Evolutionary conservation across 92 coral and sea anemone species (phyloP), one percentile per base, ranked within the genome.

Genomic region (Palythoa heliodiscus): DNA sequence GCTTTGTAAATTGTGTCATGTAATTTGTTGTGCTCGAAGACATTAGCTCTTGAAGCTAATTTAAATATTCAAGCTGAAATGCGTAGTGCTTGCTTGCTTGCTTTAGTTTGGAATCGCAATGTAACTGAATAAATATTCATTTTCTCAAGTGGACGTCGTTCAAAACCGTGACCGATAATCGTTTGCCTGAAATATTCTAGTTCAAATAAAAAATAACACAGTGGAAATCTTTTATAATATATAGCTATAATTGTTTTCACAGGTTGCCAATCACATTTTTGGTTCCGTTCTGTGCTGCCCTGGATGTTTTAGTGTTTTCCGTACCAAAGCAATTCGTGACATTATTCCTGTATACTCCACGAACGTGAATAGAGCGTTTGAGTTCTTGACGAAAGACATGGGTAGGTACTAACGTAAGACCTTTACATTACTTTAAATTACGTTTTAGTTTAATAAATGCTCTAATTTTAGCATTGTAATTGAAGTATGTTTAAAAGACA

Each of bases 241-340:
- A 19, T 63, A n/a, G 61, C 25, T 3, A 13, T 22, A 69, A 35
- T 15, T 25, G 39, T 69, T 35, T 69, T 11, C 60, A 6, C 70
- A 96, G 99, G 98, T 94, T 8, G 99, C 97, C 75, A 96, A 96
- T 77, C 97, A 96, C 74, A 96, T 96, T 38, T 94, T 96, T 64
- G 99, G 99, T 7, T 94, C 99, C 7, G 99, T 96, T 8, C 89
- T 96, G 87, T 96, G 99, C 77, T 96, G 96, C 48, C 99, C 99
- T 48, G 99, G 99, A 10, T 96, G 99, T 75, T 96, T 96, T 90
- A 96, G 99, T 71, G 98, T 94, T 55, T 96, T 92, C 83, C 92
- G 99, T 52, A 95, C 96, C 13, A 80, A 88, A 37, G 99, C 99
- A 10, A 24, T 96, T 52, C 93, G 97, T 25, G 98, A 96, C 38